Percentiles rank a stretch among this genome's conserved stretches.
Evolutionary conservation across 1,140 invertebrate genomes (phyloP).

Genomic region (Drosophila punjabiensis): DNA sequence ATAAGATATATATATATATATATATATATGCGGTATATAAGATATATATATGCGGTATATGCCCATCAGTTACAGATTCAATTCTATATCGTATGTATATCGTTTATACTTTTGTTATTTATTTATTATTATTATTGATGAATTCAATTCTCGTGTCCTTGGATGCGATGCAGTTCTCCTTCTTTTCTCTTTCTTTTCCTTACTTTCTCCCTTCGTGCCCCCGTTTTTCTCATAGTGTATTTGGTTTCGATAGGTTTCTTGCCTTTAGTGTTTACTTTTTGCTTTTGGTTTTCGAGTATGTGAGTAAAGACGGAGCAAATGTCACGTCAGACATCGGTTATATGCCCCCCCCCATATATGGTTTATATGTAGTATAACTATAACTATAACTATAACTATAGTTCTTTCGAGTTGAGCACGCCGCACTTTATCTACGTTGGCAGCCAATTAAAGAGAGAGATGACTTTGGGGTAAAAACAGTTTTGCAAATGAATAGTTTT

Average conservation of each 20-base stretch:
- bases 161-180: constrained; percentile 59
- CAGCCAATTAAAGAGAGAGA: too few species aligned
- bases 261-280: constrained; percentile 5
- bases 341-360: constrained; percentile 21
- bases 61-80: constrained; percentile 68
- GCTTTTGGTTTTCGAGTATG: constrained; percentile 23
- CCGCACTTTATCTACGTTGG: constrained; percentile 10
- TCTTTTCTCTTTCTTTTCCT: neutral
- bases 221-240: constrained; percentile 36
- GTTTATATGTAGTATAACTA: neutral
- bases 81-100: constrained; percentile 68
- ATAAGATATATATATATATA: constrained; percentile 36
- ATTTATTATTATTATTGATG: constrained; percentile 48
- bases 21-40: constrained; percentile 41
- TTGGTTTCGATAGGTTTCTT: constrained; percentile 9
- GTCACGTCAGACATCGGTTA: constrained; percentile 49
- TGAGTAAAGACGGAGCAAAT: constrained; percentile 37
- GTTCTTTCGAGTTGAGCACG: constrained; percentile 20
- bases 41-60: constrained; percentile 57
- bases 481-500: too few species aligned
- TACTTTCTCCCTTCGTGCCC: neutral
- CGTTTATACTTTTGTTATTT: constrained; percentile 27
- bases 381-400: too few species aligned
- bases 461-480: too few species aligned
- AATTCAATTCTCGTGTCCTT: constrained; percentile 57